Conservation (phyloP, 2,113 vertebrate genomes). For the Scomber colias region DNA sequence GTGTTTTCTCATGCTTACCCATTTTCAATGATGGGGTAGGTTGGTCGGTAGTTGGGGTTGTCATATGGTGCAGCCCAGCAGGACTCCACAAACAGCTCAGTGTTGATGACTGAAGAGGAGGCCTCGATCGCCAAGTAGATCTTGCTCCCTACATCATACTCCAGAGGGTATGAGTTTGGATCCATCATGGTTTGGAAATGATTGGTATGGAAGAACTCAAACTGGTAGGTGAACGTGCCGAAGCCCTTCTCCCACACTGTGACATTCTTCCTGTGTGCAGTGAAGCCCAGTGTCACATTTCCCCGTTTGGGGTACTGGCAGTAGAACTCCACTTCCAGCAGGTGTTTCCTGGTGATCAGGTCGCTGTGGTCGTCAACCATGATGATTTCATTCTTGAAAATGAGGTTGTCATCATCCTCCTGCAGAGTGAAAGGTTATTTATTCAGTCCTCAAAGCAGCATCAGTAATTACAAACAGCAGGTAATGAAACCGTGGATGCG, state of each 20-base stretch:
- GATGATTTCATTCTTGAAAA: conserved; percentile 81
- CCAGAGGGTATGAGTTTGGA: conserved; percentile 73
- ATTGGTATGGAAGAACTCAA: conserved; percentile 76
- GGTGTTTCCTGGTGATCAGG: conserved; percentile 78
- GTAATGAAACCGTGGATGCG: neutral
- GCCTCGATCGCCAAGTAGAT: conserved; percentile 80
- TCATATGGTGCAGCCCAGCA: conserved; percentile 81
- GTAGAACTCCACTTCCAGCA: conserved; percentile 75
- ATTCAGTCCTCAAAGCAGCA: neutral
- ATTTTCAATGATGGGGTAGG: conserved; percentile 80
- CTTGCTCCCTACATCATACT: conserved; percentile 50
- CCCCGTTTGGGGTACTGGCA: conserved; percentile 80
- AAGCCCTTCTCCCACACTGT: conserved; percentile 79
- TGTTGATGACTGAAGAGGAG: conserved; percentile 63
- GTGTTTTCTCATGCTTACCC: conserved; percentile 64
- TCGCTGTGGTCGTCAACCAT: neutral
- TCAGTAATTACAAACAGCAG: neutral
- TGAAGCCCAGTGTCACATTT: conserved; percentile 69
- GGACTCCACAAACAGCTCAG: conserved; percentile 82
- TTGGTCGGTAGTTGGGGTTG: conserved; percentile 64
- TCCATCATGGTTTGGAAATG: conserved; percentile 36
- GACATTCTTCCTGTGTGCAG: conserved; percentile 48
- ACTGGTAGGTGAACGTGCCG: conserved; percentile 79
- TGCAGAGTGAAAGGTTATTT: conserved; percentile 24
- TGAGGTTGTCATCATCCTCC: conserved; percentile 73